Percentiles rank a stretch among this genome's conserved stretches.
phyloP scores from a whole-genome alignment of 2,888 invertebrate species.

The Mayetiola destructor region DNA sequence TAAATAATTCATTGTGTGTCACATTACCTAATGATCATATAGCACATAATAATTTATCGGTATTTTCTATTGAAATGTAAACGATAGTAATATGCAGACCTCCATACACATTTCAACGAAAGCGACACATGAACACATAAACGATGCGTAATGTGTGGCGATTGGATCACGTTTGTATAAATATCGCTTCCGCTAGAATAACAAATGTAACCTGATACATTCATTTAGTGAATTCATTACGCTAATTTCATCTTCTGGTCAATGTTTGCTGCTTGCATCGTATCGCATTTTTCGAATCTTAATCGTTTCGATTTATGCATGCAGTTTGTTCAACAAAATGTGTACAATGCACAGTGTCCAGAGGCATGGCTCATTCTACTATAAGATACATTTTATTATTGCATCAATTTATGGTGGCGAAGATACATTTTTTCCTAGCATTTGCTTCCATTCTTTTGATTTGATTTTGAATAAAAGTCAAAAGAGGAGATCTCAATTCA shows the following conservation, averaged over 20 bases:
- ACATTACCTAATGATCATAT: constrained; percentile 6
- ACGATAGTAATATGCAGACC: neutral
- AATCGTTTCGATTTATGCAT: constrained; percentile 11
- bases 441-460: neutral
- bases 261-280: neutral
- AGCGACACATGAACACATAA: too few species aligned
- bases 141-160: too few species aligned
- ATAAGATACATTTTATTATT: too few species aligned
- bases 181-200: constrained; percentile 2
- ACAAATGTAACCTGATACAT: constrained; percentile 10
- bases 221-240: too few species aligned
- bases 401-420: too few species aligned
- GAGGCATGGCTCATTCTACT: too few species aligned
- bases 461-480: neutral
- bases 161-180: neutral
- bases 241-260: neutral
- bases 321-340: neutral
- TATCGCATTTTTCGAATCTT: constrained; percentile 9
- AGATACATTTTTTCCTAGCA: too few species aligned
- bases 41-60: constrained; percentile 11
- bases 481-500: neutral
- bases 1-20: constrained; percentile 7
- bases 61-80: neutral
- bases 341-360: neutral
- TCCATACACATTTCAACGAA: too few species aligned